Base-by-base conservation (phyloP, 2,797 vertebrate species). In the Spheniscus humboldti region DNA sequence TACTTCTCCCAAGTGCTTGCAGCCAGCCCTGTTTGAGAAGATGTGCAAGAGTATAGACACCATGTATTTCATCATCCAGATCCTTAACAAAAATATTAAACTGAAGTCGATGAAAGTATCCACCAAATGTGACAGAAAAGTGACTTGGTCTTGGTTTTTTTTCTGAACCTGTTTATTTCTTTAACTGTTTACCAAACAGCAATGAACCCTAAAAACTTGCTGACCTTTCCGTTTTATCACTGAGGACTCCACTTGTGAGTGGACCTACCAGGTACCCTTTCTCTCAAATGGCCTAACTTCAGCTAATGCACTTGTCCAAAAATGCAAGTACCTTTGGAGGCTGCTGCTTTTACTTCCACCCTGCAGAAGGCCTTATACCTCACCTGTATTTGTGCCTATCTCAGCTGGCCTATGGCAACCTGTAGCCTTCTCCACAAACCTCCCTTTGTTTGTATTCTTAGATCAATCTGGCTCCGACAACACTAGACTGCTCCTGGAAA, bases 41-140 rank as follows among this genome's bases (percentile, higher is more conserved):
- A 78, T 5, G 23, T 57, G 8, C 2, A 52, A 77, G 57, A 63
- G 9, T 47, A 33, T 37, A 35, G 52, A 8, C 15, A 20, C 3
- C 15, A 7, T 56, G 7, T 50, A 66, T 88, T 80, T 92, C 33
- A 45, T 88, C 64, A 60, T 60, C 24, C 18, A 48, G 18, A 25
- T 78, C 52, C 50, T 71, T 83, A 93, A 74, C 23, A 93, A 69
- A 83, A 92, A 64, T 74, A 90, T 24, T 74, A 64, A 90, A 52
- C 35, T 80, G 56, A 80, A 86, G 23, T 35, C 11, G 59, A 47
- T 63, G 35, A 7, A 90, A 69, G 16, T 76, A 63, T 74, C 47
- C 39, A 57, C 6, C 9, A 82, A 86, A 93, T 30, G 20, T 20
- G 45, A 81, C 19, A 76, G 31, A 22, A 52, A 30, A 81, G 33